Evolutionary conservation across 2,797 vertebrate genomes (phyloP).

Genomic region (Neostethus bicornis): DNA sequence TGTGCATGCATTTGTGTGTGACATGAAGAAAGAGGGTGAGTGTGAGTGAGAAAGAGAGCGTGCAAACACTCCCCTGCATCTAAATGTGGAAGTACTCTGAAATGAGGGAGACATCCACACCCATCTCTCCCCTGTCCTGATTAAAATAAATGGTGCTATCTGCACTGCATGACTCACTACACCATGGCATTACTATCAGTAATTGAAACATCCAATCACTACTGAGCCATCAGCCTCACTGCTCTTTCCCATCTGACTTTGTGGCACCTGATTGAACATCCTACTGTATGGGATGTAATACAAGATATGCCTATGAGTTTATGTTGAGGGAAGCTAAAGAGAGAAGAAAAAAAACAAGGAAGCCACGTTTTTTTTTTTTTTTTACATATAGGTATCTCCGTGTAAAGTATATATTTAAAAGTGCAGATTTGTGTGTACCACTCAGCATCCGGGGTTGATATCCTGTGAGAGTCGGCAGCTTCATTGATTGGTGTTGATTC

Average conservation of each 20-base stretch:
- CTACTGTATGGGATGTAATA: constrained; percentile 68
- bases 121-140: constrained; percentile 78
- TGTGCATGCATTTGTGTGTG: constrained; percentile 40
- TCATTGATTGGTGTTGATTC: constrained; percentile 96
- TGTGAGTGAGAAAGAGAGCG: constrained; percentile 27
- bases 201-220: constrained; percentile 83
- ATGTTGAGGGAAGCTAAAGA: constrained; percentile 34
- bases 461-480: constrained; percentile 65
- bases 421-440: constrained; percentile 23
- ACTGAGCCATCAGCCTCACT: constrained; percentile 74
- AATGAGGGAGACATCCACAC: constrained; percentile 76
- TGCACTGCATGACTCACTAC: constrained; percentile 81
- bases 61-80: constrained; percentile 66
- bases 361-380: constrained; percentile 5
- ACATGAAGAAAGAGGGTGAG: constrained; percentile 40
- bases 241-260: constrained; percentile 73
- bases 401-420: constrained; percentile 19
- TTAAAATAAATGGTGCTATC: constrained; percentile 84
- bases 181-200: constrained; percentile 81
- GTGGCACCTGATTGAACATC: constrained; percentile 75
- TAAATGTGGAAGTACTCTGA: constrained; percentile 77
- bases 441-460: constrained; percentile 66
- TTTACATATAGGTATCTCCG: constrained; percentile 5
- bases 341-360: constrained; percentile 18
- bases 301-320: constrained; percentile 59